These are phyloP conservation scores for Xiphophorus hellerii DNA, from an alignment of 2,113 vertebrate species.

Conservation along the genomic window DNA sequence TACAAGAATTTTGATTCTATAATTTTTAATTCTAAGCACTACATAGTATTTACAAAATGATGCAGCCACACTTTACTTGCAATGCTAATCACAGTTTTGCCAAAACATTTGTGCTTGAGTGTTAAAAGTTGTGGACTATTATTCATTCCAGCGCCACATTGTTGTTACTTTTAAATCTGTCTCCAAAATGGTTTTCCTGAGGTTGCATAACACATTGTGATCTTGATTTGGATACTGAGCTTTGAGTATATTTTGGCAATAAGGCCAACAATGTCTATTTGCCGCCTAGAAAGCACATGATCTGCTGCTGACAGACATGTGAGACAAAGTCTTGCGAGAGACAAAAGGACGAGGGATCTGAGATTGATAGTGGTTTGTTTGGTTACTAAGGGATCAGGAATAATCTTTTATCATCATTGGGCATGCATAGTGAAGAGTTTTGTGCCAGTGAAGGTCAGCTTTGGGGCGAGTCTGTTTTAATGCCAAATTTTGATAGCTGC, in stretches of 20 bases:
- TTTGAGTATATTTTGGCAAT: conserved; percentile 65
- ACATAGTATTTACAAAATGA: too few species aligned
- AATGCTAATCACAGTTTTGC: neutral
- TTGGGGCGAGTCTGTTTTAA: conserved; percentile 6
- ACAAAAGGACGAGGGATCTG: conserved; percentile 4
- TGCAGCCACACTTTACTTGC: too few species aligned
- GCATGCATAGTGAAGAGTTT: conserved; percentile 7
- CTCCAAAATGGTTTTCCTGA: conserved; percentile 1
- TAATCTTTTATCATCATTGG: conserved; percentile 47
- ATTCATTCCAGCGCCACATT: too few species aligned
- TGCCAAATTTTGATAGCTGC: neutral
- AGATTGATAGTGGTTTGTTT: conserved; percentile 45
- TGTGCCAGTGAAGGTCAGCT: conserved; percentile 19
- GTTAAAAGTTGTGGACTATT: neutral
- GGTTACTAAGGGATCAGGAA: conserved; percentile 34
- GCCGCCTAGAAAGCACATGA: conserved; percentile 62
- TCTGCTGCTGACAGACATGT: conserved; percentile 64
- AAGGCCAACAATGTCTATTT: conserved; percentile 52
- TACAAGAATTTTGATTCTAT: neutral
- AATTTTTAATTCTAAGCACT: neutral
- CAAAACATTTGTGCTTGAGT: neutral
- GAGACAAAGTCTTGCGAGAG: conserved; percentile 41
- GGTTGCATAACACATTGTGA: conserved; percentile 26
- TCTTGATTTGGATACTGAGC: conserved; percentile 26
- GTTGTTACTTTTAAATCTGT: neutral